Percentiles rank a stretch among this genome's conserved stretches.
These are phyloP conservation scores for Corydoras maculifer DNA, from an alignment of 2,113 vertebrate genomes.

Conservation along the genomic window DNA sequence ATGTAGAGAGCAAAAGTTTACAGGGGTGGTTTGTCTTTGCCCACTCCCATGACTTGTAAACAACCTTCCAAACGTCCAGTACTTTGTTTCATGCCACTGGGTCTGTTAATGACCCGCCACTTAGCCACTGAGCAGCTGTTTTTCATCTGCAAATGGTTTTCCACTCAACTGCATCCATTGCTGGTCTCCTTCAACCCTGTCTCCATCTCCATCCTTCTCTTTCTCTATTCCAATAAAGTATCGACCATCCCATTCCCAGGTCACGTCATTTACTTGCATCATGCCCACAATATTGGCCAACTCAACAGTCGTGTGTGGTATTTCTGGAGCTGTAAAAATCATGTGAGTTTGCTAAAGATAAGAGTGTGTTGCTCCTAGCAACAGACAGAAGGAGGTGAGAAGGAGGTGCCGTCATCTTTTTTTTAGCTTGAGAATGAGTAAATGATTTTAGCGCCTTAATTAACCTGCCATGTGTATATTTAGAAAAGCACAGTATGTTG, in stretches of 20 bases:
- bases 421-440: constrained; percentile 7
- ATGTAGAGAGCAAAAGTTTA: neutral
- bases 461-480: constrained; percentile 10
- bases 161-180: constrained; percentile 22
- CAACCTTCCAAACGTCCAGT: constrained; percentile 26
- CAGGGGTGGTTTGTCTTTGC: neutral
- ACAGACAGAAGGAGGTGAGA: constrained; percentile 16
- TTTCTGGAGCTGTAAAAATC: constrained; percentile 12
- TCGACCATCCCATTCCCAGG: neutral
- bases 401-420: constrained; percentile 21
- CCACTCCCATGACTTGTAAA: constrained; percentile 36
- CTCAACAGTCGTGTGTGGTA: neutral
- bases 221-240: constrained; percentile 7
- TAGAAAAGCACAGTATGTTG: neutral
- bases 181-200: constrained; percentile 12
- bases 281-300: neutral
- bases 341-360: neutral
- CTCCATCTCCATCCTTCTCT: neutral
- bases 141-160: constrained; percentile 38
- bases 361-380: constrained; percentile 27
- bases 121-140: constrained; percentile 20
- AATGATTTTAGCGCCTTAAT: constrained; percentile 24
- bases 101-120: constrained; percentile 34
- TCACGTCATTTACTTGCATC: constrained; percentile 1
- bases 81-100: constrained; percentile 37